A percentile compares a stretch with the other conserved stretches of the same genome.
Evolutionary conservation across 1,140 invertebrate species (phyloP).

Genomic region (Pseudomyrmex flavicornis): DNA sequence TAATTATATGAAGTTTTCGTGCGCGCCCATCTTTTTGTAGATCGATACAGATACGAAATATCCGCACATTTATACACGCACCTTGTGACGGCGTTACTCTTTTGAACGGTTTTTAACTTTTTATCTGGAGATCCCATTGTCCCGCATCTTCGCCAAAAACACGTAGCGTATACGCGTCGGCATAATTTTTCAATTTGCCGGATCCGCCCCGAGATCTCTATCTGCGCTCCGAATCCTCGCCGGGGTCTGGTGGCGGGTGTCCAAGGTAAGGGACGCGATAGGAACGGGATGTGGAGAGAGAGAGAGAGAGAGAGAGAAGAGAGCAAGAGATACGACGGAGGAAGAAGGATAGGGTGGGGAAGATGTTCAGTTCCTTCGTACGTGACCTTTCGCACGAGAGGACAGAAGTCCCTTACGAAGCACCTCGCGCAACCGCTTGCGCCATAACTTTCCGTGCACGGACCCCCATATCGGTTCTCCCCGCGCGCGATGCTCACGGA

Average conservation of each 20-base stretch:
- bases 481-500: slow-evolving; percentile 35
- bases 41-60: slow-evolving; percentile 65
- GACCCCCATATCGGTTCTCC: slow-evolving; percentile 62
- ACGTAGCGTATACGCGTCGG: slow-evolving; percentile 64
- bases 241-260: slow-evolving; percentile 54
- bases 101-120: slow-evolving; percentile 71
- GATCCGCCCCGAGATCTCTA: slow-evolving; percentile 69
- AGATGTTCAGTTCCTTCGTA: slow-evolving; percentile 62
- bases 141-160: slow-evolving; percentile 75
- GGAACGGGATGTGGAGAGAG: background rate
- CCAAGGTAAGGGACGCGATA: slow-evolving; percentile 10
- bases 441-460: slow-evolving; percentile 73
- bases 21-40: slow-evolving; percentile 64
- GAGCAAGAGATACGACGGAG: background rate
- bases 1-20: slow-evolving; percentile 34
- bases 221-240: slow-evolving; percentile 62
- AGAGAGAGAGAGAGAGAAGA: background rate
- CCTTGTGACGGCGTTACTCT: slow-evolving; percentile 67
- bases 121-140: slow-evolving; percentile 73
- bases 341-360: slow-evolving; percentile 8
- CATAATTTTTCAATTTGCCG: slow-evolving; percentile 78
- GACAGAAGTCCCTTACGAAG: slow-evolving; percentile 64
- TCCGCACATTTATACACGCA: slow-evolving; percentile 22
- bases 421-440: slow-evolving; percentile 47
- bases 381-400: slow-evolving; percentile 75